Evolutionary conservation across 2,888 invertebrate species (phyloP), one percentile per base, ranked within the genome.

Genomic region (Tryphoninae sp.): DNA sequence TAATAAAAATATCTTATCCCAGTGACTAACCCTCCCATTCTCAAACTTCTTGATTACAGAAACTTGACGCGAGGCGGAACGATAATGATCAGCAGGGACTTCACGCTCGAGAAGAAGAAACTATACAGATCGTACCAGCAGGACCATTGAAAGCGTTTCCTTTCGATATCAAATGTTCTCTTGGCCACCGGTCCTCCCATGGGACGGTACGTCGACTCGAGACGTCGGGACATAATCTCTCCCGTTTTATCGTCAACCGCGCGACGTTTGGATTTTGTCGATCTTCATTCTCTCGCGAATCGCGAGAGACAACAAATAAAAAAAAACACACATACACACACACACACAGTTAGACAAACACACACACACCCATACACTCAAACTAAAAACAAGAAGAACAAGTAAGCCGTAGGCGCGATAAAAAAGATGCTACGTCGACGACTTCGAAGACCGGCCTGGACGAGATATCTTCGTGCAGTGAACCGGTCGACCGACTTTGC

Each of bases 91-190:
- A 96, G 97, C 93, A 96, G 96, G 88, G 96, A 96, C 91, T 98
- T 97, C 94, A 95, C 95, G 90, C 94, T 98, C 93, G 96, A 96
- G 92, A 98, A 98, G 94, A 97, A 97, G 93, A 98, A 98, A 93
- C 93, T 98, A 88, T 98, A 97, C 94, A 94, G 97, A 90, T 96
- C 96, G 89, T 95, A 94, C 90, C 94, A 94, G 91, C 93, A 94
- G 81, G 84, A 86, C 42, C 88, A 90, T 82, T 90, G 87, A 90
- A 81, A 33, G 61, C 8, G 9, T 55, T 13, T 69, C 40, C 53
- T 13, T n/a, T 45, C 16, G 42, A 16, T n/a, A 65, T 19, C 40
- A 65, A 65, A 23, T 45, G 13, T 65, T 64, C 40, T 23, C 42
- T 16, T 45, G 6, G 13, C 13, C 45, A 45, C 45, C 45, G 13